Conservation (phyloP, 2,113 vertebrate species). For the Hyaena hyaena region DNA sequence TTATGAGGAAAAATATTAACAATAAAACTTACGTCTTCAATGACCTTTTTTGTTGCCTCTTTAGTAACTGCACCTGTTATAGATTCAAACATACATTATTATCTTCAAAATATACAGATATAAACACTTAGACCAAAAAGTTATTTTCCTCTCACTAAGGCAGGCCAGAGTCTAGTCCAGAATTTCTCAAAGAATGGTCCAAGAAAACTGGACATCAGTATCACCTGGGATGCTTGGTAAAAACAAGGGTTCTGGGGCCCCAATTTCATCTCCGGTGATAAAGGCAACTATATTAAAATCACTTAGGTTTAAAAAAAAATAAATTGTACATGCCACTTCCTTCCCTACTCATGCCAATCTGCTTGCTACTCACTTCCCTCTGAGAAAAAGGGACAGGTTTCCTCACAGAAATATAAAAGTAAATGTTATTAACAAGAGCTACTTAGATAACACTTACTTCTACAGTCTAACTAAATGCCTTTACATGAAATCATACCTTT, state of each 20-base stretch:
- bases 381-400: not conserved
- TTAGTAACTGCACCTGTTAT: conserved; percentile 91
- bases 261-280: not conserved
- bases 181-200: conserved; percentile 47
- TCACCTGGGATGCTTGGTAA: not conserved
- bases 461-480: conserved; percentile 31
- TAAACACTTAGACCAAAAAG: conserved; percentile 58
- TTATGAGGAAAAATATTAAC: conserved; percentile 54
- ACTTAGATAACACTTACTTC: not conserved
- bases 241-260: not conserved
- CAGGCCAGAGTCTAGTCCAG: not conserved
- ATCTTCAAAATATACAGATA: conserved; percentile 35
- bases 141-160: conserved; percentile 20
- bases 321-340: not conserved
- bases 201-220: conserved; percentile 24
- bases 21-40: conserved; percentile 92
- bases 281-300: conserved; percentile 8
- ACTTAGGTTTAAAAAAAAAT: conserved; percentile 32
- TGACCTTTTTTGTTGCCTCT: conserved; percentile 93
- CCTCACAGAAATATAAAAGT: not conserved
- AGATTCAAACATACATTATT: conserved; percentile 61
- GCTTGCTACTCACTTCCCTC: not conserved
- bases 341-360: not conserved
- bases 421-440: not conserved
- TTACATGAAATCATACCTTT: conserved; percentile 87